These are phyloP conservation scores for Aix galericulata DNA, from an alignment of 2,113 vertebrate species.

Conservation along the genomic window DNA sequence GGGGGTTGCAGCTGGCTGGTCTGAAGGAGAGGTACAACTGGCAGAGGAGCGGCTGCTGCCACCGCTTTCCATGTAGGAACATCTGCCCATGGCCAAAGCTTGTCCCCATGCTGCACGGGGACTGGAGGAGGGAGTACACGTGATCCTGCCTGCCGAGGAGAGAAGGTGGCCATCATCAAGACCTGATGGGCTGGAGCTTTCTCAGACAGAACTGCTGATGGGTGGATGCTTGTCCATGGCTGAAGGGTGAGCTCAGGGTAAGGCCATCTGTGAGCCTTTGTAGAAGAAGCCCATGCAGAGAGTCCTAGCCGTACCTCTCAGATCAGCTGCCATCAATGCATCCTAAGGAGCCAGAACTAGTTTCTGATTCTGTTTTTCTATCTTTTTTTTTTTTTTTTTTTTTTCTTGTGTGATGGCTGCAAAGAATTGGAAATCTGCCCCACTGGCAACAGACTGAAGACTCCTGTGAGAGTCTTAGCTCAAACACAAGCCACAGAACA, in stretches of 20 bases:
- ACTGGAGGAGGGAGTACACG: rapidly evolving
- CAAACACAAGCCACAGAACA: background rate
- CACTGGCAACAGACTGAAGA: background rate
- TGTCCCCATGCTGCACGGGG: rapidly evolving
- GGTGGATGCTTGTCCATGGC: background rate
- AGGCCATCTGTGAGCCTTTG: conserved; percentile 26
- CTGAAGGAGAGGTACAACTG: background rate
- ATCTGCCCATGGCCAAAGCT: background rate
- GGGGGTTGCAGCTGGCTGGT: background rate
- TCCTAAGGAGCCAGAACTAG: background rate
- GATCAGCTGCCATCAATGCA: background rate
- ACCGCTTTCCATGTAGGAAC: background rate
- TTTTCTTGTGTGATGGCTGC: background rate
- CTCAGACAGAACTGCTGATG: background rate
- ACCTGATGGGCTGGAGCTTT: background rate
- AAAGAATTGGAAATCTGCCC: background rate
- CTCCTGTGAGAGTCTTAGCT: background rate
- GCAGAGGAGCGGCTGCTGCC: background rate
- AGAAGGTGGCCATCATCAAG: background rate
- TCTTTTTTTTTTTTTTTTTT: background rate
- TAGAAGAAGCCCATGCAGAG: background rate
- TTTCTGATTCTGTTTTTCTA: background rate
- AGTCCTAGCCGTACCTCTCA: background rate
- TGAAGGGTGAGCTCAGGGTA: background rate
- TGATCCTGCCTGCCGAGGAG: background rate